Percentiles rank a stretch among this genome's conserved stretches.
Evolutionary conservation across 1,140 invertebrate genomes (phyloP).

Genomic region (Macrosteles quadrilineatus): DNA sequence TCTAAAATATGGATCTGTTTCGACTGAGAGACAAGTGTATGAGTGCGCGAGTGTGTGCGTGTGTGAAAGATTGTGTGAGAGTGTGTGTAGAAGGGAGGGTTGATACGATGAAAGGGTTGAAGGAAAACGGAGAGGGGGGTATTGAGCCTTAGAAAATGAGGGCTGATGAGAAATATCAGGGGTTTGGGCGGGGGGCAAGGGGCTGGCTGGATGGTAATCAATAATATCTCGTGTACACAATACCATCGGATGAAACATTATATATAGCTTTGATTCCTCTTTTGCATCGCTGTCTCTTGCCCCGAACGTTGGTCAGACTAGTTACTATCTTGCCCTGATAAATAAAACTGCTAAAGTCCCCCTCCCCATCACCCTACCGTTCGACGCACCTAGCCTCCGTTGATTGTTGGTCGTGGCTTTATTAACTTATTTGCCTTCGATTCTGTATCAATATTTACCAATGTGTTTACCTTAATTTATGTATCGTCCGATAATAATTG

Average conservation of each 20-base stretch:
- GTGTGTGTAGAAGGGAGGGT: constrained; percentile 13
- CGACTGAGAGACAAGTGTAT: constrained; percentile 7
- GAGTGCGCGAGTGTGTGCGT: constrained; percentile 26
- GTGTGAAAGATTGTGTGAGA: background rate
- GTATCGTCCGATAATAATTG: too few species aligned
- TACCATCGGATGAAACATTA: constrained; percentile 38
- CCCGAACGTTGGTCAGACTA: constrained; percentile 3
- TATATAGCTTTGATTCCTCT: constrained; percentile 38
- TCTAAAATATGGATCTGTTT: constrained; percentile 33
- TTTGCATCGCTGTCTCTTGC: constrained; percentile 32
- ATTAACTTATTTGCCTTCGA: background rate
- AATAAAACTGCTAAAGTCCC: background rate
- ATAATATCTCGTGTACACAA: constrained; percentile 37
- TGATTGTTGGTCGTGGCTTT: too few species aligned
- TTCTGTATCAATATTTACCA: background rate
- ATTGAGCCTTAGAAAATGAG: constrained; percentile 38
- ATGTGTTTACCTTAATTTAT: too few species aligned
- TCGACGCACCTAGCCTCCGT: too few species aligned
- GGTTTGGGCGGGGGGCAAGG: constrained; percentile 28
- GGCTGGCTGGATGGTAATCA: constrained; percentile 31
- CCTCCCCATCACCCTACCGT: constrained; percentile 9
- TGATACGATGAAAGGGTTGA: constrained; percentile 34
- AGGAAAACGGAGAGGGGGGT: constrained; percentile 32
- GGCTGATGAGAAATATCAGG: constrained; percentile 37
- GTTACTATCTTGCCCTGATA: background rate